Evolutionary conservation across 1,140 invertebrate species (phyloP).

Genomic region (Caenorhabditis elegans): WBcel235 BX284603.4:11625001-11625500

Average conservation of each 20-base stretch:
- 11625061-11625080: not conserved
- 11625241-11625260: not conserved
- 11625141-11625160: too few relatives aligned
- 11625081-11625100: not conserved
- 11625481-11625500: too few relatives aligned
- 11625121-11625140: too few relatives aligned
- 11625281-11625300: not conserved
- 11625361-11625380: too few relatives aligned
- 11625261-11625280: not conserved
- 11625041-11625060: conserved; percentile 14
- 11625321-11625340: conserved; percentile 45
- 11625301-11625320: conserved; percentile 13
- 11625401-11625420: too few relatives aligned
- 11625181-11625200: conserved; percentile 11
- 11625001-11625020: not conserved
- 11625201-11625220: too few relatives aligned
- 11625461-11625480: too few relatives aligned
- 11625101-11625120: not conserved
- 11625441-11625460: too few relatives aligned
- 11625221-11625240: too few relatives aligned
- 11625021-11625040: not conserved
- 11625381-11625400: too few relatives aligned
- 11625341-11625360: conserved; percentile 40
- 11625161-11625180: too few relatives aligned
- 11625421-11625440: too few relatives aligned